phyloP scores from a whole-genome alignment of 2,113 vertebrate genomes.

The Malurus melanocephalus region DNA sequence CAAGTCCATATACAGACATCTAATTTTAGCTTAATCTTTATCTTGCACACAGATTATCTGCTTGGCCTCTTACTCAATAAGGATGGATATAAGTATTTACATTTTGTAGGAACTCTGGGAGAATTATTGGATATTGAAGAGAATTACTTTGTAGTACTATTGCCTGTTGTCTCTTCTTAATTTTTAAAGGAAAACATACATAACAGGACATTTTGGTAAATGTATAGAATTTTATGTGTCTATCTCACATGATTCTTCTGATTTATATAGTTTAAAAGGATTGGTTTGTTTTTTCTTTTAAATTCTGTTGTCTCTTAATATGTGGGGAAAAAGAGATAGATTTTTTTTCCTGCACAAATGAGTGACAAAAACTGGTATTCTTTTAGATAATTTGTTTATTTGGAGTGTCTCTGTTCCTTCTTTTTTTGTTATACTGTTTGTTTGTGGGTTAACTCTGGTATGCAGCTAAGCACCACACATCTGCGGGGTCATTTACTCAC shows the following conservation, averaged over 20 bases:
- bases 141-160: background rate
- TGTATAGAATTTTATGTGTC: background rate
- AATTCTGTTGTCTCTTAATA: background rate
- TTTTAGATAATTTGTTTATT: background rate
- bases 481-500: background rate
- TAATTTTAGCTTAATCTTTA: background rate
- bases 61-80: background rate
- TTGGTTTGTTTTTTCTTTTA: background rate
- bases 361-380: background rate
- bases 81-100: background rate
- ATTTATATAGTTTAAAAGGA: background rate
- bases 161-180: background rate
- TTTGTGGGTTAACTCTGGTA: background rate
- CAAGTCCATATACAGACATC: background rate
- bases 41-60: background rate
- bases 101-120: background rate
- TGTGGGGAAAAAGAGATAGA: background rate
- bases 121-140: background rate
- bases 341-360: background rate
- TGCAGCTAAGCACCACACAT: background rate
- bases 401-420: background rate
- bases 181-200: background rate
- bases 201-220: background rate
- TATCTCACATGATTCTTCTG: background rate
- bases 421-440: background rate